Percentiles rank a stretch among this genome's conserved stretches.
These are phyloP conservation scores for Tachina grossa DNA, from an alignment of 2,888 invertebrate species.

Conservation along the genomic window DNA sequence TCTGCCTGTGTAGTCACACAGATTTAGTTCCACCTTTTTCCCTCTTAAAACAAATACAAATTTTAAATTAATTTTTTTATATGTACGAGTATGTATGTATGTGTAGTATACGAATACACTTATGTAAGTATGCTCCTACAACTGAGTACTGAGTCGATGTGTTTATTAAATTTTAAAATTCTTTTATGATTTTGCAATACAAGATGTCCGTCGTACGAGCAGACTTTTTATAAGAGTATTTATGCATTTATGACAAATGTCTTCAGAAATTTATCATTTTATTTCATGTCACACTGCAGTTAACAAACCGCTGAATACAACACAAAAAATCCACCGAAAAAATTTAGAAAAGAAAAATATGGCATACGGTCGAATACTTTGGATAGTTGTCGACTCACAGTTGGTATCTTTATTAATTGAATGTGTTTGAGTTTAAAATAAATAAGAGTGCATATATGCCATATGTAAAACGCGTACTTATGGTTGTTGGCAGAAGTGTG, in stretches of 20 bases:
- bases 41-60: constrained; percentile 12
- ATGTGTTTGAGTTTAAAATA: constrained; percentile 67
- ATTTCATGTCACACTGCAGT: constrained; percentile 70
- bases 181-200: constrained; percentile 59
- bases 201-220: constrained; percentile 41
- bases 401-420: constrained; percentile 72
- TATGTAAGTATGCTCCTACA: neutral
- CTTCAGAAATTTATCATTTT: constrained; percentile 68
- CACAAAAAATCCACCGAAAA: constrained; percentile 12
- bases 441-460: constrained; percentile 44
- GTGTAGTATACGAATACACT: neutral
- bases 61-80: constrained; percentile 5
- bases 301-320: constrained; percentile 47
- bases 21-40: constrained; percentile 53
- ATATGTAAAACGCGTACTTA: constrained; percentile 25
- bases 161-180: constrained; percentile 50
- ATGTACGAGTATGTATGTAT: no score
- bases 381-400: constrained; percentile 68
- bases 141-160: neutral
- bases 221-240: constrained; percentile 47
- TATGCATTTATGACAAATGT: constrained; percentile 69
- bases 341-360: constrained; percentile 13
- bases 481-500: constrained; percentile 34
- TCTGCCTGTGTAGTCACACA: neutral
- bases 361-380: constrained; percentile 57